Evolutionary conservation across 2,888 invertebrate genomes (phyloP).

Genomic region (Synanthedon formicaeformis): DNA sequence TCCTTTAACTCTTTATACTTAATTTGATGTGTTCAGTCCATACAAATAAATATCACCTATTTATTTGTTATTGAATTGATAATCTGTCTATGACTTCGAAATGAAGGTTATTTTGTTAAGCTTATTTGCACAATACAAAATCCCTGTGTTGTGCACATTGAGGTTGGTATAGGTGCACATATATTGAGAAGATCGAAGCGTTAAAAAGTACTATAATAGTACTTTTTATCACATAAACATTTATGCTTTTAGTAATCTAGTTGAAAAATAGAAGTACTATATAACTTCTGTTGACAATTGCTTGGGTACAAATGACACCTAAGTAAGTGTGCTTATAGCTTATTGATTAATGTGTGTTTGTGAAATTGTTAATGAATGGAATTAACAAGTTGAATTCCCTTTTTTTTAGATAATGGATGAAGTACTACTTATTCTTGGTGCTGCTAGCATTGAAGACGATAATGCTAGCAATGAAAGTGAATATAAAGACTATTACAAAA

Average conservation of each 20-base stretch:
- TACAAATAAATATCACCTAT: slow-evolving; percentile 20
- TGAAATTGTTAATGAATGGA: not conserved
- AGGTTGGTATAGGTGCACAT: too few species aligned
- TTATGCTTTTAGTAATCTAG: not conserved
- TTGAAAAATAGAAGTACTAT: too few species aligned
- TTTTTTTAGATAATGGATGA: slow-evolving; percentile 34
- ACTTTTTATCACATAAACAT: not conserved
- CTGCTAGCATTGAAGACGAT: slow-evolving; percentile 13
- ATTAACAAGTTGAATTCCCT: too few species aligned
- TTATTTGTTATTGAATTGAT: slow-evolving; percentile 35
- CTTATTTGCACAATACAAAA: too few species aligned
- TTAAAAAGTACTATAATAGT: not conserved
- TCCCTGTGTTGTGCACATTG: too few species aligned
- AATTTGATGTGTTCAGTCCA: not conserved
- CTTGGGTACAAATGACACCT: too few species aligned
- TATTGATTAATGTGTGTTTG: not conserved
- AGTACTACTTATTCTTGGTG: slow-evolving; percentile 32
- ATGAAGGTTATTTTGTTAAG: too few species aligned
- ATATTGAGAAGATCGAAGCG: too few species aligned
- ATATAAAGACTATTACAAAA: slow-evolving; percentile 45
- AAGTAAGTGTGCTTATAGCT: not conserved
- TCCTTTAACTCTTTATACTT: not conserved
- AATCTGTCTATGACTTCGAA: slow-evolving; percentile 30
- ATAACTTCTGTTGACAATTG: too few species aligned
- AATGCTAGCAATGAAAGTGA: slow-evolving; percentile 14